A percentile compares a stretch with the other conserved stretches of the same genome.
phyloP scores from a whole-genome alignment of 2,113 vertebrate genomes.

The Reinhardtius hippoglossoides region DNA sequence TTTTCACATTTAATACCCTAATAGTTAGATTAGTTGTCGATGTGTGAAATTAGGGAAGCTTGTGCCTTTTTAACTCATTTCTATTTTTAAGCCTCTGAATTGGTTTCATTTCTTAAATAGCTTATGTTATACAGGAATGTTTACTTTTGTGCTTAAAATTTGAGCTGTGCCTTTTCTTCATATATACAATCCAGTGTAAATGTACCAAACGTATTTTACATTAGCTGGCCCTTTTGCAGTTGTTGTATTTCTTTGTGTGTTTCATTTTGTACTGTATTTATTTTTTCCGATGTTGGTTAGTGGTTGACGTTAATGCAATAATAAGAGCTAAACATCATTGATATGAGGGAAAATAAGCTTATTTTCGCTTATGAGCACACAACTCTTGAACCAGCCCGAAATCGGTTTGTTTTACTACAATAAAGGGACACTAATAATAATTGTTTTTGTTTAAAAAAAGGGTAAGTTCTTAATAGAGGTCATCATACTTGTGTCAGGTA shows the following conservation, averaged over 20 bases:
- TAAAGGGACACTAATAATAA: slow-evolving; percentile 38
- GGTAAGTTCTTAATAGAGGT: slow-evolving; percentile 42
- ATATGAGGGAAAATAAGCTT: slow-evolving; percentile 24
- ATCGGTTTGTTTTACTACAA: slow-evolving; percentile 54
- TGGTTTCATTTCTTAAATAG: slow-evolving; percentile 6
- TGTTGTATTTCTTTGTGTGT: not conserved
- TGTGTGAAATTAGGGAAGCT: slow-evolving; percentile 12
- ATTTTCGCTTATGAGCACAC: slow-evolving; percentile 74
- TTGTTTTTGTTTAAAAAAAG: slow-evolving; percentile 27
- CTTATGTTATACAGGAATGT: slow-evolving; percentile 14
- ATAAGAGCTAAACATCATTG: slow-evolving; percentile 7
- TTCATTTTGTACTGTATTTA: slow-evolving; percentile 11
- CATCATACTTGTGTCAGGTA: slow-evolving; percentile 26
- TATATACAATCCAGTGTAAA: slow-evolving; percentile 29
- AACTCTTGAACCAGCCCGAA: slow-evolving; percentile 66
- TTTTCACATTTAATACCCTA: slow-evolving; percentile 5
- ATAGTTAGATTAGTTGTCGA: slow-evolving; percentile 16
- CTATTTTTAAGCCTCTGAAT: not conserved
- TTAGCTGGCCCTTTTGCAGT: slow-evolving; percentile 27
- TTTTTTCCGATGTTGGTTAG: slow-evolving; percentile 6
- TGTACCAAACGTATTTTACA: slow-evolving; percentile 30
- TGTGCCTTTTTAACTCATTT: slow-evolving; percentile 60
- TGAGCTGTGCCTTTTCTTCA: slow-evolving; percentile 74
- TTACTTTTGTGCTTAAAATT: slow-evolving; percentile 29
- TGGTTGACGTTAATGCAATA: slow-evolving; percentile 50